Evolutionary conservation across 1,140 invertebrate genomes (phyloP).

Genomic region (Acromyrmex charruanus): DNA sequence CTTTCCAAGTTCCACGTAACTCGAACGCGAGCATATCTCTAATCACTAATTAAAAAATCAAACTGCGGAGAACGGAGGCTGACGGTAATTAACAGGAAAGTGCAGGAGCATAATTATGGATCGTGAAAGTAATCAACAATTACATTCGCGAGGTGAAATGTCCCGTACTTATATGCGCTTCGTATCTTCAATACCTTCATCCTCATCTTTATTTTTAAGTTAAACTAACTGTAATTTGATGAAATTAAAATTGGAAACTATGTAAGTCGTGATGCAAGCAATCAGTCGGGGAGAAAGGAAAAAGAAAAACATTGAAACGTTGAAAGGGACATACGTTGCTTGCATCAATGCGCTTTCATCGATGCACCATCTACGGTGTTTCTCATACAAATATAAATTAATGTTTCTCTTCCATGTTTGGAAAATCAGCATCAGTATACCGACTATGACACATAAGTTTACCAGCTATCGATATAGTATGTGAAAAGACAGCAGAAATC

Average conservation of each 20-base stretch:
- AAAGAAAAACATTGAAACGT: neutral
- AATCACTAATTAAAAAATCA: slow-evolving; percentile 57
- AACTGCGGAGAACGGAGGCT: slow-evolving; percentile 44
- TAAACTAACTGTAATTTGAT: neutral
- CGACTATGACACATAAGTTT: slow-evolving; percentile 32
- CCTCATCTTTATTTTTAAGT: neutral
- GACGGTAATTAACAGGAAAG: slow-evolving; percentile 77
- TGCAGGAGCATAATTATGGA: slow-evolving; percentile 67
- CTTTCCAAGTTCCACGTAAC: slow-evolving; percentile 44
- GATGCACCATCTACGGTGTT: slow-evolving; percentile 48
- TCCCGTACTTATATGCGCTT: neutral
- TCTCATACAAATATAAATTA: slow-evolving; percentile 35
- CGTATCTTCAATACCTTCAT: neutral
- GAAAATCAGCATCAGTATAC: slow-evolving; percentile 36
- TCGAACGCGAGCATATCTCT: slow-evolving; percentile 49
- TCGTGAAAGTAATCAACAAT: slow-evolving; percentile 73
- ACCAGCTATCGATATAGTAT: slow-evolving; percentile 54
- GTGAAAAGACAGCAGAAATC: neutral
- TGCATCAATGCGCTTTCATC: slow-evolving; percentile 20
- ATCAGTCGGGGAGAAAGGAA: slow-evolving; percentile 2
- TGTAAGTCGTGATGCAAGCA: neutral
- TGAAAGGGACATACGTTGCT: neutral
- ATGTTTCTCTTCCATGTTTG: neutral
- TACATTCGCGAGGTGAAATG: slow-evolving; percentile 63
- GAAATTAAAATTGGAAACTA: slow-evolving; percentile 11